Evolutionary conservation across 2,888 invertebrate species (phyloP).

Genomic region (Nipponacmea schrenckii): DNA sequence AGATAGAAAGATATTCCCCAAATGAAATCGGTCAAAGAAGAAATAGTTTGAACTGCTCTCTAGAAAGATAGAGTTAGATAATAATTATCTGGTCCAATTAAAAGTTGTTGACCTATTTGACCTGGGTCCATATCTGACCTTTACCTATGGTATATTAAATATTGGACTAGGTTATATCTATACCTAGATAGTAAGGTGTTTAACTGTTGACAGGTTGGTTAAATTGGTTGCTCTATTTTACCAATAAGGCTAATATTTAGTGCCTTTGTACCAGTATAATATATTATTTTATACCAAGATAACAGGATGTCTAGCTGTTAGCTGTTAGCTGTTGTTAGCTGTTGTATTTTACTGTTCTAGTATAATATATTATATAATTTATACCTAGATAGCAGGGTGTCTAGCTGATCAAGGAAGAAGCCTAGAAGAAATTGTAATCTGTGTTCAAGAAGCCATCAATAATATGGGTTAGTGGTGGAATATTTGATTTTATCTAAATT

Average conservation of each 20-base stretch:
- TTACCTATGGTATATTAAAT: not conserved
- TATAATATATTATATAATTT: not conserved
- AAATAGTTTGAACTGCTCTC: no score
- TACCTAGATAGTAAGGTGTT: not conserved
- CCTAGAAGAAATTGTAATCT: slow-evolving; percentile 72
- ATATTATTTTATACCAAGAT: not conserved
- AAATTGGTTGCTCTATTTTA: no score
- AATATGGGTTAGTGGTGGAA: slow-evolving; percentile 55
- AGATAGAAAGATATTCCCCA: no score
- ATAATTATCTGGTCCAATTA: no score
- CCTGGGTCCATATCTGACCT: not conserved
- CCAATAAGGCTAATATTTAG: no score
- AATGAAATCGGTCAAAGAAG: no score
- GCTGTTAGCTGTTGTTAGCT: not conserved
- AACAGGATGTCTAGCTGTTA: not conserved
- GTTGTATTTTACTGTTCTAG: not conserved
- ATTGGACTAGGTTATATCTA: not conserved
- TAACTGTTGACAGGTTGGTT: no score
- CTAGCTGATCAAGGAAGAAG: slow-evolving; percentile 75
- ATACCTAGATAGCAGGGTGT: slow-evolving; percentile 79
- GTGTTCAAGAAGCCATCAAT: slow-evolving; percentile 46
- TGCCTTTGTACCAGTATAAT: no score
- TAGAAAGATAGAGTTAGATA: no score
- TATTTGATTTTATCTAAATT: not conserved
- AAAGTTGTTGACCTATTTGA: no score